Evolutionary conservation across 1,140 invertebrate species (phyloP).

Genomic region (Vanessa atalanta): DNA sequence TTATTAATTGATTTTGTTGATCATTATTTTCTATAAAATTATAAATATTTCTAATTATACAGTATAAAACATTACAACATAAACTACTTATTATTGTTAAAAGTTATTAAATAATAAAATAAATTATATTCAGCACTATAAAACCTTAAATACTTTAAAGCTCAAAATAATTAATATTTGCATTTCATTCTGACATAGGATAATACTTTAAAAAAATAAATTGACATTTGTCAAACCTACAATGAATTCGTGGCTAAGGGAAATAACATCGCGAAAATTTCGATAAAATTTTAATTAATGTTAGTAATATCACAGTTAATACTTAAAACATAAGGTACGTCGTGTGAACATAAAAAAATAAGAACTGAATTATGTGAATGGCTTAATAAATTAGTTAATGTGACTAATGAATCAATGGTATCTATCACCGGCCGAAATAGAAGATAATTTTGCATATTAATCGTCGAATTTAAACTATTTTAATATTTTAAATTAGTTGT

Average conservation of each 20-base stretch:
- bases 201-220: constrained; percentile 16
- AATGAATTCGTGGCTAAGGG: constrained; percentile 63
- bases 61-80: too few relatives aligned
- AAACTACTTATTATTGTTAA: too few relatives aligned
- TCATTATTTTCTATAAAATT: neutral
- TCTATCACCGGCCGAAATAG: too few relatives aligned
- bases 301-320: neutral
- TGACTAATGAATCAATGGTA: neutral
- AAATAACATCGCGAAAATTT: constrained; percentile 26
- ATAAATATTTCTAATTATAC: neutral
- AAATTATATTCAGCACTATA: neutral
- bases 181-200: neutral
- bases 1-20: too few relatives aligned
- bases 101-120: too few relatives aligned
- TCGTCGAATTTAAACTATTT: too few relatives aligned
- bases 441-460: too few relatives aligned
- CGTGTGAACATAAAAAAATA: neutral
- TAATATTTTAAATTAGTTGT: too few relatives aligned
- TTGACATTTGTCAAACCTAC: constrained; percentile 47
- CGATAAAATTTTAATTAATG: constrained; percentile 21
- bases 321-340: constrained; percentile 6
- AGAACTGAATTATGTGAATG: neutral
- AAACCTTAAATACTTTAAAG: neutral
- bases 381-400: neutral
- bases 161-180: too few relatives aligned